Percentiles rank a stretch among this genome's conserved stretches.
These are phyloP conservation scores for Cydia splendana DNA, from an alignment of 1,140 invertebrate species.

Conservation along the genomic window DNA sequence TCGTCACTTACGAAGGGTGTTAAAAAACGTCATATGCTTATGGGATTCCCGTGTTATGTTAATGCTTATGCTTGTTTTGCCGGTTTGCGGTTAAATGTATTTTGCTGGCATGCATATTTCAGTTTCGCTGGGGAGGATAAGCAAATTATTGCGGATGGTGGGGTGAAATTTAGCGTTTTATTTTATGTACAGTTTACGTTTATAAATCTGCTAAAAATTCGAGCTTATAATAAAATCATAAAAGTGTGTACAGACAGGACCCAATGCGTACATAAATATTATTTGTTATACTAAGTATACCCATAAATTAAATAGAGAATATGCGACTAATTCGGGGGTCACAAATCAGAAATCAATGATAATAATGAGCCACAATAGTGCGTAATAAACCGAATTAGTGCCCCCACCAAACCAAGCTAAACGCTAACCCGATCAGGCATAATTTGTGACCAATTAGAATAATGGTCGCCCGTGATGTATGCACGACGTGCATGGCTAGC, in stretches of 20 bases:
- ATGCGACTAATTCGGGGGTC: background rate
- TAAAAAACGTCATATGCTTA: slow-evolving; percentile 74
- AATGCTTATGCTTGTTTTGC: slow-evolving; percentile 45
- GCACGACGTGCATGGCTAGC: slow-evolving; percentile 56
- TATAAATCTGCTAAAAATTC: background rate
- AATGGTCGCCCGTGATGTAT: slow-evolving; percentile 76
- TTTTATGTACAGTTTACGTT: slow-evolving; percentile 32
- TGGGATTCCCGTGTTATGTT: slow-evolving; percentile 75
- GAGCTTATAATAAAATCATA: no score
- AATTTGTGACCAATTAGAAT: slow-evolving; percentile 80
- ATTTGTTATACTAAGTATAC: background rate
- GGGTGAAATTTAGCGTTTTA: slow-evolving; percentile 36
- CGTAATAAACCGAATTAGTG: slow-evolving; percentile 64
- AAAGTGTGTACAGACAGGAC: no score
- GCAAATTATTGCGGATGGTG: slow-evolving; percentile 6
- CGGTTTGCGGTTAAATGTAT: slow-evolving; percentile 37
- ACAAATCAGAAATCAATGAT: slow-evolving; percentile 47
- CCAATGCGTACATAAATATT: no score
- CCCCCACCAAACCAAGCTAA: slow-evolving; percentile 68
- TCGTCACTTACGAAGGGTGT: slow-evolving; percentile 58
- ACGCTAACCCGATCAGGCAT: slow-evolving; percentile 77
- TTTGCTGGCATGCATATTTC: slow-evolving; percentile 31
- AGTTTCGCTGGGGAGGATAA: slow-evolving; percentile 15
- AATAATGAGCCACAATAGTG: slow-evolving; percentile 56
- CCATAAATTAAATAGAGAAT: background rate